Percentiles rank a stretch among this genome's conserved stretches.
Conservation (phyloP, 92 coral and sea anemone species). For the Epizoanthus stellaris region DNA sequence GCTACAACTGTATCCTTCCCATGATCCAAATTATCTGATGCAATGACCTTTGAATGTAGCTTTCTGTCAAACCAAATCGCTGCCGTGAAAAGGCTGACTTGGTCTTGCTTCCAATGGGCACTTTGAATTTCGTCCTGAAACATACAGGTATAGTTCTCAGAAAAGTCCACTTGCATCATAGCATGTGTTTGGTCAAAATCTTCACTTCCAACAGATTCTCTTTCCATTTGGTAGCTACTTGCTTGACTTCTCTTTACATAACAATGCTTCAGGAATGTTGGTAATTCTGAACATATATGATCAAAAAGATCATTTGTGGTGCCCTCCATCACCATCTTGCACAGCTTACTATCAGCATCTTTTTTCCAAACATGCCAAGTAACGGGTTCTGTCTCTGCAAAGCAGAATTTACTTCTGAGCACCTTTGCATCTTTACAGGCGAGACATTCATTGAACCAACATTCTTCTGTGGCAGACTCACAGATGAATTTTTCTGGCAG, state of each 20-base stretch:
- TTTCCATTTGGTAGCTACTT: conserved; percentile 50
- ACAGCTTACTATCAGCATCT: conserved; percentile 44
- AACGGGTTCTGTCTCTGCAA: conserved; percentile 43
- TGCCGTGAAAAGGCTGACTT: conserved; percentile 52
- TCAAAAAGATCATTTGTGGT: conserved; percentile 55
- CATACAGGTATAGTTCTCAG: conserved; percentile 62
- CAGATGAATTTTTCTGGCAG: conserved; percentile 54
- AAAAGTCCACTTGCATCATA: conserved; percentile 61
- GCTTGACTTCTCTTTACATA: conserved; percentile 54
- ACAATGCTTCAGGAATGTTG: conserved; percentile 57
- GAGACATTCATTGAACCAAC: conserved; percentile 57
- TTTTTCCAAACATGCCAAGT: conserved; percentile 56
- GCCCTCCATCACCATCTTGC: conserved; percentile 43
- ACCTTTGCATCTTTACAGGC: conserved; percentile 47
- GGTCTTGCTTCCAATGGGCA: conserved; percentile 61
- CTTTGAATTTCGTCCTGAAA: conserved; percentile 56
- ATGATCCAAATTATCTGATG: conserved; percentile 60
- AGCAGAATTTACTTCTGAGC: conserved; percentile 46
- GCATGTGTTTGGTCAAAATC: conserved; percentile 42
- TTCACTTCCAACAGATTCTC: conserved; percentile 45
- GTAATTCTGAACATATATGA: conserved; percentile 45
- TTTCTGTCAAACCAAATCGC: conserved; percentile 44
- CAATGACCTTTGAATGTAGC: conserved; percentile 55
- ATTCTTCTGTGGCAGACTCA: conserved; percentile 57
- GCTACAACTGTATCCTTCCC: conserved; percentile 61